phyloP scores from a whole-genome alignment of 2,797 vertebrate species.

The Podargus strigoides region DNA sequence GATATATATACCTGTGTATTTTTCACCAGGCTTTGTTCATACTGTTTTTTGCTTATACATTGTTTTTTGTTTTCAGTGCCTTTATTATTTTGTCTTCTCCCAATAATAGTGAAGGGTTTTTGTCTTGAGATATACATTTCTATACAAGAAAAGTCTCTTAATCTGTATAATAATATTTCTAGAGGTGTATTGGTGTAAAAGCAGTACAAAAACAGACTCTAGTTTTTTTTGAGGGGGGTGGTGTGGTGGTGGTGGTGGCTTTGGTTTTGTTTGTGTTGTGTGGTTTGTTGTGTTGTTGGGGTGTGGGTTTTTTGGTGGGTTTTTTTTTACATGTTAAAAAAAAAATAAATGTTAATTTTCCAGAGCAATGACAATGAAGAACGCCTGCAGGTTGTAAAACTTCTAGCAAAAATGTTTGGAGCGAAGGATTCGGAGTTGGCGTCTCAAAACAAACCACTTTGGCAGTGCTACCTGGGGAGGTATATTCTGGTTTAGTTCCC shows the following conservation, averaged over 20 bases:
- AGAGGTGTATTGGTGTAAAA: not conserved
- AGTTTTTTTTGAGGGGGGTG: too few species aligned
- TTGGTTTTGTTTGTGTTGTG: too few species aligned
- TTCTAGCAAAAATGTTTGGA: conserved; percentile 99
- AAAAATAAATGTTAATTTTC: conserved; percentile 24
- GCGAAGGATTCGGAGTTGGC: conserved; percentile 97
- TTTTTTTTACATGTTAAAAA: not conserved
- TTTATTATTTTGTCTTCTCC: not conserved
- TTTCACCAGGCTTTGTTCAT: not conserved
- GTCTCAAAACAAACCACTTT: conserved; percentile 96
- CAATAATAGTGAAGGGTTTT: not conserved
- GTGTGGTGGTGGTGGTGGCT: too few species aligned
- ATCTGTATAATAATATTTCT: not conserved
- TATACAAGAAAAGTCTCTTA: not conserved
- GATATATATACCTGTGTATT: not conserved
- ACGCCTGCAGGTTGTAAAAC: conserved; percentile 94
- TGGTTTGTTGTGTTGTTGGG: not conserved
- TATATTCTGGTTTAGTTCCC: conserved; percentile 51
- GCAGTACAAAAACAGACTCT: not conserved
- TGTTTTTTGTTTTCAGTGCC: not conserved
- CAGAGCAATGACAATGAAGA: conserved; percentile 99
- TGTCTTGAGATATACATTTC: not conserved
- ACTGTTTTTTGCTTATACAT: not conserved
- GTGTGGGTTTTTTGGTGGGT: not conserved
- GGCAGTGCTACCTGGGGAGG: conserved; percentile 99